Percentiles rank a stretch among this genome's conserved stretches.
phyloP scores from a whole-genome alignment of 2,888 invertebrate species.

The Campopleginae sp. region DNA sequence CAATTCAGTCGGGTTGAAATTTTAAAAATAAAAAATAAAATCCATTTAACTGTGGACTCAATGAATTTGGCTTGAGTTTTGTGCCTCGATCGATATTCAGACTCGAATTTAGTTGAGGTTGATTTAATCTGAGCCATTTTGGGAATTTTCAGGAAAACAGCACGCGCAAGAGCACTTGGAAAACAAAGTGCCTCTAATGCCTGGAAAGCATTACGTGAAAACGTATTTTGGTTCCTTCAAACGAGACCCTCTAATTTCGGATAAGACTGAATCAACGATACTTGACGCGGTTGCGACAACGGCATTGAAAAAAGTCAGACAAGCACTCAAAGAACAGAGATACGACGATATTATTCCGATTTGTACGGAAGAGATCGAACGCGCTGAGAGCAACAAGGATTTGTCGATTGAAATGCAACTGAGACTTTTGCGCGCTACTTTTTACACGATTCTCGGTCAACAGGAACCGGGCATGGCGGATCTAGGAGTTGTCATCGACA shows the following conservation, averaged over 20 bases:
- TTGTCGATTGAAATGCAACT: conserved; percentile 86
- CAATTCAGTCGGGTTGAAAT: too few species aligned
- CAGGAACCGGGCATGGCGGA: conserved; percentile 90
- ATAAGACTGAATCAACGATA: conserved; percentile 82
- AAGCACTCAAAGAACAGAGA: conserved; percentile 88
- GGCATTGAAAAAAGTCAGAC: conserved; percentile 90
- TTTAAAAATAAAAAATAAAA: too few species aligned
- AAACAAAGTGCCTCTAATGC: conserved; percentile 89
- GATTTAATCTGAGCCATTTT: neutral
- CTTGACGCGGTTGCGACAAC: conserved; percentile 77
- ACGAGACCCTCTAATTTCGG: conserved; percentile 91
- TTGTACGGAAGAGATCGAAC: conserved; percentile 92
- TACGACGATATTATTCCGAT: conserved; percentile 92
- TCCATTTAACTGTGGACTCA: too few species aligned
- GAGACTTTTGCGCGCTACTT: conserved; percentile 92
- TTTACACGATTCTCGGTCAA: conserved; percentile 91
- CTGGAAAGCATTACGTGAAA: conserved; percentile 94
- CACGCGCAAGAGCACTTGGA: conserved; percentile 91
- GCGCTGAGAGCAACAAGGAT: conserved; percentile 86
- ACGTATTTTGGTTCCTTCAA: conserved; percentile 95
- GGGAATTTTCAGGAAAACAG: conserved; percentile 82
- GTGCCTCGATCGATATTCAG: neutral
- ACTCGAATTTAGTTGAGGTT: neutral
- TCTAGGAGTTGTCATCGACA: conserved; percentile 89
- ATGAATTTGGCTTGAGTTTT: neutral